Percentiles rank a stretch among this genome's conserved stretches.
Evolutionary conservation across 92 coral and sea anemone species (phyloP).

Genomic region (Phenganax subtilis): DNA sequence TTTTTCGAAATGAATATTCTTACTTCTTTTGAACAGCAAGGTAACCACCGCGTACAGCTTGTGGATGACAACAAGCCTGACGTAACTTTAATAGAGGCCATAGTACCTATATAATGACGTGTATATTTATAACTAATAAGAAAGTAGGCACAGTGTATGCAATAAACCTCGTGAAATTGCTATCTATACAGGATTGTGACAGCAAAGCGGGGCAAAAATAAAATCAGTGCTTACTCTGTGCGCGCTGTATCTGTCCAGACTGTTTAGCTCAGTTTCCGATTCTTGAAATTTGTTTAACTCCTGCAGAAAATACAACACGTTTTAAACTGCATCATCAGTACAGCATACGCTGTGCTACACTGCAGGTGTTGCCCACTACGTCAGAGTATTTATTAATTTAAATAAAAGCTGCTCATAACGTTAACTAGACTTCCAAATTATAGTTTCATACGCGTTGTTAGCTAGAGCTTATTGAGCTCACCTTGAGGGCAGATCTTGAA

Average conservation of each 20-base stretch:
- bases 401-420: no score
- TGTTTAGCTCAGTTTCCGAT: constrained; percentile 63
- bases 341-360: not conserved
- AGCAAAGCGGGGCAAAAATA: no score
- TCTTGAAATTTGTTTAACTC: constrained; percentile 66
- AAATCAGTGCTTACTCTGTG: constrained; percentile 49
- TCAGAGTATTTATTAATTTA: no score
- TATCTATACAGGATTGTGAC: no score
- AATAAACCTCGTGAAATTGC: not conserved
- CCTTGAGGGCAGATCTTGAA: constrained; percentile 68
- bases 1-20: not conserved
- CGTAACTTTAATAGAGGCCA: constrained; percentile 77
- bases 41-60: constrained; percentile 90
- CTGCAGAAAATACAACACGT: constrained; percentile 31
- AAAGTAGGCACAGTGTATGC: not conserved
- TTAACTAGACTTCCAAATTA: no score
- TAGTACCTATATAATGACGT: constrained; percentile 55
- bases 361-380: no score
- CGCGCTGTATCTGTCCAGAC: constrained; percentile 76
- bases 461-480: not conserved
- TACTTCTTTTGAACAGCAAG: constrained; percentile 89
- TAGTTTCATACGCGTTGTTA: no score
- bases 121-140: not conserved
- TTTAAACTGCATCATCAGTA: not conserved
- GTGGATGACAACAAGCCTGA: constrained; percentile 99